Base-by-base conservation (phyloP, 2,113 vertebrate species). In the Mirza zaza region DNA sequence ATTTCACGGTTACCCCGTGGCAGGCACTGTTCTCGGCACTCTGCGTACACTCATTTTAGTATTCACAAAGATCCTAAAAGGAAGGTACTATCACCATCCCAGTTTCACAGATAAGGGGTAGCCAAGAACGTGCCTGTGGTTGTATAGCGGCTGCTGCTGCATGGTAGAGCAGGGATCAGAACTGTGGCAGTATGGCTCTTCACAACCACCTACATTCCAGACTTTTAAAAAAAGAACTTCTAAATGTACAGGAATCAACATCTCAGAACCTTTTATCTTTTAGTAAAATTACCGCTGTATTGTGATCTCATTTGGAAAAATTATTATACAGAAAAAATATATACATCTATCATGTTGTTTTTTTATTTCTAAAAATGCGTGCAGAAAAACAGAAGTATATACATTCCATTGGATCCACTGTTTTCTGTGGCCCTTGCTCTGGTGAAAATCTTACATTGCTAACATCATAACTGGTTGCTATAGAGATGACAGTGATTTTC, bases 1-100 rank as follows among this genome's bases (percentile, higher is more conserved):
- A n/a, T 29, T 42, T 70, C 42, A 20, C 55, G 36, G 52, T 39
- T 3, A 20, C 76, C 1, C 3, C 0, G 6, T 1, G 25, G 71
- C 63, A 83, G 39, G 68, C 8, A 52, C 32, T 27, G 2, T 8
- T 21, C 36, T 10, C 45, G n/a, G 80, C 25, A 15, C 32, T 10
- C 6, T 0, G 4, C 25, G n/a, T 0, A 21, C 1, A 36, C 27
- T 61, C 50, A 1, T 5, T 27, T 36, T 5, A 7, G 25, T 59
- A 21, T 39, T 55, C 76, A 27, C 63, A 17, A 6, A 7, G 17
- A 32, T 5, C 14, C 42, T 15, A 0, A 6, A 4, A 48, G 39
- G 68, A 86, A 25, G 42, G 32, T 2, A 23, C 34, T 7, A 32
- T 6, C 39, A 25, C 32, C 52, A 29, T 2, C 48, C 34, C 4